phyloP scores from a whole-genome alignment of 2,888 invertebrate genomes.

The Zelleria hepariella region DNA sequence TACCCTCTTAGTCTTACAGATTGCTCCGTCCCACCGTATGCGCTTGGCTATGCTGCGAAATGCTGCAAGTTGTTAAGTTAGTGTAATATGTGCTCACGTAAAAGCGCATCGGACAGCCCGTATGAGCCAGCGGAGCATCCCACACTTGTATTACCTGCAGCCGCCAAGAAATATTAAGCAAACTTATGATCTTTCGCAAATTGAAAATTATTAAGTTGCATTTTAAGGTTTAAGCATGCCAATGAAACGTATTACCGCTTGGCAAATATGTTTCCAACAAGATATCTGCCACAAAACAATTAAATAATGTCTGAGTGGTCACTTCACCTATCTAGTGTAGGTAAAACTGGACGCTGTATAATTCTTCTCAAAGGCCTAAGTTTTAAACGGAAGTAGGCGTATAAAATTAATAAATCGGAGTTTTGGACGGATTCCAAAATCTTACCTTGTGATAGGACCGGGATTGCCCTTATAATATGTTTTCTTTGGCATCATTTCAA shows the following conservation, averaged over 20 bases:
- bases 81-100: not conserved
- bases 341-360: no score
- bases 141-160: not conserved
- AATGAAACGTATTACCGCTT: not conserved
- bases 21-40: not conserved
- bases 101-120: not conserved
- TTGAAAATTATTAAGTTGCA: not conserved
- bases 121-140: no score
- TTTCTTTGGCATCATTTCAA: not conserved
- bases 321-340: no score
- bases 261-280: not conserved
- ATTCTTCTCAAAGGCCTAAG: no score
- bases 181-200: not conserved
- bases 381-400: no score
- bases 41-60: not conserved
- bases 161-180: not conserved
- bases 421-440: not conserved
- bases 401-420: not conserved
- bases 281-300: no score
- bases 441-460: not conserved
- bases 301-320: no score
- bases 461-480: not conserved
- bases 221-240: not conserved
- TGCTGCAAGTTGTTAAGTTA: not conserved
- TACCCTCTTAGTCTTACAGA: not conserved